Base-by-base conservation (phyloP, 2,113 vertebrate species). In the Toxostoma redivivum region DNA sequence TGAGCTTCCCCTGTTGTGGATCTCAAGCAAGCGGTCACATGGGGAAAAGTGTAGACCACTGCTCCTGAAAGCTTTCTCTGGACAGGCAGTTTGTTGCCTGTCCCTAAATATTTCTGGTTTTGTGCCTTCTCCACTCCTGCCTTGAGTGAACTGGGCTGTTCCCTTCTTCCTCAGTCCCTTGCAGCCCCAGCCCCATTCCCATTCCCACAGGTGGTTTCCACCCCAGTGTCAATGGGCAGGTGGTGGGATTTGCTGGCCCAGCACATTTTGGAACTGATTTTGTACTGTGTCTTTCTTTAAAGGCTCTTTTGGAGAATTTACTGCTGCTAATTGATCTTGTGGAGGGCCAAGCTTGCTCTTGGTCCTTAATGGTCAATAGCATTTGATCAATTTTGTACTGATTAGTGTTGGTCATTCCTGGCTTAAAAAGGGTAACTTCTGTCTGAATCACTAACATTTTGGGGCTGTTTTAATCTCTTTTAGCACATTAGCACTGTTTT, bases 401-500 rank as follows among this genome's bases (percentile, higher is more conserved):
- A 91, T 89, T 48, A 90, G 67, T 3, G 3, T 27, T 86, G 86
- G 85, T 89, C 62, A 81, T 57, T 90, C 15, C n/a, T 93, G 54
- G 44, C 72, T 82, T 79, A 21, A 66, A 73, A 90, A 67, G 67
- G 18, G 73, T 71, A 91, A 35, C 56, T 71, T 87, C 62, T 82
- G 21, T 50, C 62, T 93, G 44, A 80, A 44, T 84, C 62, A 14
- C 47, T 80, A 47, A 54, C 30, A 40, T 69, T 65, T 57, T 51
- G 19, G 31, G 35, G 37, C 83, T 78, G 44, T 65, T 73, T 51
- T 81, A 84, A 95, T 88, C 38, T 91, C 51, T 71, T 91, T 67
- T 57, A 90, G 83, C 70, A 37, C 60, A 81, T 90, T 93, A 96
- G 33, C 25, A n/a, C 51, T 48, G 28, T 56, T 94, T 48, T 25